Base-by-base conservation (phyloP, 2,888 invertebrate species). In the Cremastobaeus sp. region DNA sequence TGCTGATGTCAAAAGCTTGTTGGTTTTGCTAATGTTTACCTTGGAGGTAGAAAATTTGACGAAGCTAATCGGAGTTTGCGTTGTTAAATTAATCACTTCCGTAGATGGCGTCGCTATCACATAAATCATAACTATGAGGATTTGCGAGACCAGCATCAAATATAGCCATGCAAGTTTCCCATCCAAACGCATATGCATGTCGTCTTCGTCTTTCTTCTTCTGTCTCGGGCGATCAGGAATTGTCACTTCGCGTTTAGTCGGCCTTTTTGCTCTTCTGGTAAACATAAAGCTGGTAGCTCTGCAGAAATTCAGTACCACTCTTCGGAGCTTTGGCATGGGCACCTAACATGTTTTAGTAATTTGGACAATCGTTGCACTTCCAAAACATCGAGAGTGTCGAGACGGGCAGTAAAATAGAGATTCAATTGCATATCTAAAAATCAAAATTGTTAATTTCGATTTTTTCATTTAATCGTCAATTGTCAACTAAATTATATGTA, bases 101-200 rank as follows among this genome's bases (percentile, higher is more conserved):
- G 83, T 78, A 73, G 80, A 80, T 17, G 87, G 87, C 66, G 86
- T 85, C 30, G 87, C 83, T 15, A 83, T 81, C 47, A 87, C 87
- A 74, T 87, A 87, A 43, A 87, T 82, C 81, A 87, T 84, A 65
- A 87, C 86, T 55, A 87, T 84, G 25, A 87, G 78, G 74, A 87
- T 83, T 83, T 87, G 87, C 52, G 87, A 79, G 64, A 85, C 83
- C 48, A 87, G 81, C 59, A 87, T 74, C 54, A 86, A 86, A 78
- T 86, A 87, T 50, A 87, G 84, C 76, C 86, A 80, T 73, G 81
- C 81, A 66, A 86, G 83, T 79, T 86, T 87, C 76, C 85, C 86
- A 82, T 87, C 87, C 69, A 87, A 75, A 64, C 86, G 85, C 79
- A 81, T 78, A 85, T 86, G 86, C 87, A 87, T 87, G 79, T 82